Base-by-base conservation (phyloP, 2,888 invertebrate genomes). In the Tenthredo scrophulariae region DNA sequence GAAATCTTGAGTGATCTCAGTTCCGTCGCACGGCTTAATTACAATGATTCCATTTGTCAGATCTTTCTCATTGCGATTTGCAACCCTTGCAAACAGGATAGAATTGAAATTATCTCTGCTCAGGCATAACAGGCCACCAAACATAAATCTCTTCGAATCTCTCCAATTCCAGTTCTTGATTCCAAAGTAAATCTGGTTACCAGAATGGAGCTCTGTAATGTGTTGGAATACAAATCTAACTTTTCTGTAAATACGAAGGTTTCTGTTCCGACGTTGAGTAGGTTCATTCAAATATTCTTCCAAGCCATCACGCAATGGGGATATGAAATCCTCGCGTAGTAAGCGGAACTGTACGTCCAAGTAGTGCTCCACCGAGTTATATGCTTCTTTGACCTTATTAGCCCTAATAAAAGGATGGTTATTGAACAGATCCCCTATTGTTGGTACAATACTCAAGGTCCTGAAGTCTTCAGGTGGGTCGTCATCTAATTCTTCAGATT, bases 291-390 rank as follows among this genome's bases (percentile, higher is more conserved):
- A 90, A 89, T 95, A 95, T 90, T 94, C 94, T 87, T 91, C 91
- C 91, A 97, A 94, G 86, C 96, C 97, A 89, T 96, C 95, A 50
- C 97, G 93, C 37, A 98, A 91, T 0, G 98, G 97, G 26, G 95
- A 94, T 54, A 97, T 94, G 90, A 97, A 97, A 92, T 98, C 98
- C 93, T 98, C 97, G 46, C 97, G 93, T 79, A 98, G 91, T 54
- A 98, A 93, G 58, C 96, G 95, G 90, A 97, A 97, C 88, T 97
- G 97, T 18, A 96, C 94, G 88, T 97, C 96, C 33, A 98, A 93
- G 91, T 98, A 98, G 89, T 97, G 96, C 74, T 96, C 94, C 0
- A 96, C 94, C 89, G 94, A 94, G 0, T 94, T 90, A 91, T 97
- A 97, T 0, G 94, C 94, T 22, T 96, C 97, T 70, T 95, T 92